phyloP scores from a whole-genome alignment of 2,888 invertebrate genomes.

The Tuta absoluta region DNA sequence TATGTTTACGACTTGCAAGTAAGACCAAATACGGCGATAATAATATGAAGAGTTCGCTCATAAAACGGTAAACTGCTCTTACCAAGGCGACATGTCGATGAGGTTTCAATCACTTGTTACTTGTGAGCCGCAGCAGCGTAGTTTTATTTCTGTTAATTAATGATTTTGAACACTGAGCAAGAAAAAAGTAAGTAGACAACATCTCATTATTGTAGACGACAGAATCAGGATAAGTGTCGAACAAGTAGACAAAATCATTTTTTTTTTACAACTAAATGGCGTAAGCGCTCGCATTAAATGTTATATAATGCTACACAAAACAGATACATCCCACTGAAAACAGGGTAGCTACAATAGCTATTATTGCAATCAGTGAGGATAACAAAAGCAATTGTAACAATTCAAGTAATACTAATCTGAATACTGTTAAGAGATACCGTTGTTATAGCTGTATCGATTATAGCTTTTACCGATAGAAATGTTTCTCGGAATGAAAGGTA shows the following conservation, averaged over 20 bases:
- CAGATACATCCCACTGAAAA: too few relatives aligned
- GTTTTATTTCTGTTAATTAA: neutral
- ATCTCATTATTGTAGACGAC: too few relatives aligned
- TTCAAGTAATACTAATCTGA: neutral
- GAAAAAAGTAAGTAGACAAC: too few relatives aligned
- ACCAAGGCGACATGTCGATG: conserved; percentile 50
- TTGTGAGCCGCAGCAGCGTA: conserved; percentile 29
- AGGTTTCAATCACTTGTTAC: conserved; percentile 57
- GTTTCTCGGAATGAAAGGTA: neutral
- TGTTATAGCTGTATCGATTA: neutral
- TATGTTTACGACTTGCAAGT: conserved; percentile 22
- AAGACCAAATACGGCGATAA: conserved; percentile 52
- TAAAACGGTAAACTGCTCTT: conserved; percentile 62
- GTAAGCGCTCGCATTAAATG: too few relatives aligned
- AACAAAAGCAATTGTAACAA: neutral
- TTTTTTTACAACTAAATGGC: too few relatives aligned
- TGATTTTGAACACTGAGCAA: too few relatives aligned
- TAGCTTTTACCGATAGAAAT: neutral
- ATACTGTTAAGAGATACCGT: neutral
- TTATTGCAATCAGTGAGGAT: conserved; percentile 37
- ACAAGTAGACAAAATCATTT: too few relatives aligned
- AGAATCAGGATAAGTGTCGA: too few relatives aligned
- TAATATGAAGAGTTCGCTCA: conserved; percentile 53
- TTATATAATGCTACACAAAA: too few relatives aligned
- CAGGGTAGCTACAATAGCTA: conserved; percentile 33